Percentiles rank a stretch among this genome's conserved stretches.
Conservation (phyloP, 2,888 invertebrate species). For the Acronicta alni region DNA sequence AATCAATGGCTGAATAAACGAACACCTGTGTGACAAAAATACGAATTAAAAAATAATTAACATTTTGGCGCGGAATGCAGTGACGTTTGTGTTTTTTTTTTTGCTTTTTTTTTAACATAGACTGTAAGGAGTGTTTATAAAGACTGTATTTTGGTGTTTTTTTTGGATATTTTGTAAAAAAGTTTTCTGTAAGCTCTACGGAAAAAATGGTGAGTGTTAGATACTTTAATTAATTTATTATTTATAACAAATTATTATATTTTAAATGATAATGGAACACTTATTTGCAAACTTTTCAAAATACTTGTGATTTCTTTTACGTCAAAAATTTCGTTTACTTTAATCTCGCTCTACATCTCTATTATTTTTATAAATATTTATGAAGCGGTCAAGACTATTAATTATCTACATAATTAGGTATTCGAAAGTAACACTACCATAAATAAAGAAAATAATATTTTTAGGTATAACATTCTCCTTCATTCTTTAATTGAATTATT, state of each 20-base stretch:
- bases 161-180: constrained; percentile 37
- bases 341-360: constrained; percentile 2
- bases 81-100: constrained; percentile 50
- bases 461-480: constrained; percentile 6
- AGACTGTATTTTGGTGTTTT: constrained; percentile 32
- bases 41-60: constrained; percentile 39
- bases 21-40: constrained; percentile 13
- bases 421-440: constrained; percentile 20
- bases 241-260: too few relatives aligned
- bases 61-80: constrained; percentile 57
- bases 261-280: too few relatives aligned
- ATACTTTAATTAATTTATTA: too few relatives aligned
- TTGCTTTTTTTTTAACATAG: constrained; percentile 9
- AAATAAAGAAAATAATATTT: constrained; percentile 7
- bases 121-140: constrained; percentile 20
- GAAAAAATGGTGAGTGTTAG: constrained; percentile 44
- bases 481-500: too few relatives aligned
- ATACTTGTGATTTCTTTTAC: neutral
- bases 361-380: constrained; percentile 36
- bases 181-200: constrained; percentile 3
- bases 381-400: constrained; percentile 4
- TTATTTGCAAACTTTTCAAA: too few relatives aligned
- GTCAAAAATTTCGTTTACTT: neutral
- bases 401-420: constrained; percentile 20
- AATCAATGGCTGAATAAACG: constrained; percentile 14